Conservation (phyloP, 2,113 vertebrate genomes). For the Archocentrus centrarchus region DNA sequence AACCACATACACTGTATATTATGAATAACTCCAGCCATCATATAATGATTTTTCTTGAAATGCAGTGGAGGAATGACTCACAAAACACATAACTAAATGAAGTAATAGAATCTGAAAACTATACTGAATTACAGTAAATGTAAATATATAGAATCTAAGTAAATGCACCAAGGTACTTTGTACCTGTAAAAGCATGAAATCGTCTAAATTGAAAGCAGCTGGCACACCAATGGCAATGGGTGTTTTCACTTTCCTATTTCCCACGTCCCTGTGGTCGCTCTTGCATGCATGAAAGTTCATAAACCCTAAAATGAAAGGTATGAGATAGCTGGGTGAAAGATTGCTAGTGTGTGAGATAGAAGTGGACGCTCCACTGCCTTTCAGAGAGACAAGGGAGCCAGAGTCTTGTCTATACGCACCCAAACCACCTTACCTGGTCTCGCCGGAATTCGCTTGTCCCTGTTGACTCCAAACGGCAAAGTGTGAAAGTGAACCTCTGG, state of each 20-base stretch:
- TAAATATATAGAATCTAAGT: not conserved
- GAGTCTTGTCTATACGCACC: conserved; percentile 56
- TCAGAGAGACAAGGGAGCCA: conserved; percentile 59
- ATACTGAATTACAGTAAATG: not conserved
- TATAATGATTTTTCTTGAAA: not conserved
- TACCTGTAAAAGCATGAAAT: conserved; percentile 32
- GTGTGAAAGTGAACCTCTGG: not conserved
- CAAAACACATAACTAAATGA: not conserved
- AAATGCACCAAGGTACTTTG: conserved; percentile 8
- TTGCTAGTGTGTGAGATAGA: conserved; percentile 68
- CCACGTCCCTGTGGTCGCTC: conserved; percentile 56
- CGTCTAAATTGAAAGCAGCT: conserved; percentile 26
- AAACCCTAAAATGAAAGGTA: conserved; percentile 72
- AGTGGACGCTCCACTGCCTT: conserved; percentile 64
- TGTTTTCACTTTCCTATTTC: conserved; percentile 53
- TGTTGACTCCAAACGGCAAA: conserved; percentile 51
- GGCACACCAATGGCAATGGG: conserved; percentile 4
- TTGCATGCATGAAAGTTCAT: conserved; percentile 70
- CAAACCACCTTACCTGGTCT: conserved; percentile 35
- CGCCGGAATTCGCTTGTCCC: conserved; percentile 34
- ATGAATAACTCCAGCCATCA: not conserved
- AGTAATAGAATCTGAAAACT: not conserved
- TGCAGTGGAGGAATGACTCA: not conserved
- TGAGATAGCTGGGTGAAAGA: conserved; percentile 64
- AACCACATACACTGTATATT: not conserved